Conservation (phyloP, 1,140 invertebrate species). For the Drosophila guanche region DNA sequence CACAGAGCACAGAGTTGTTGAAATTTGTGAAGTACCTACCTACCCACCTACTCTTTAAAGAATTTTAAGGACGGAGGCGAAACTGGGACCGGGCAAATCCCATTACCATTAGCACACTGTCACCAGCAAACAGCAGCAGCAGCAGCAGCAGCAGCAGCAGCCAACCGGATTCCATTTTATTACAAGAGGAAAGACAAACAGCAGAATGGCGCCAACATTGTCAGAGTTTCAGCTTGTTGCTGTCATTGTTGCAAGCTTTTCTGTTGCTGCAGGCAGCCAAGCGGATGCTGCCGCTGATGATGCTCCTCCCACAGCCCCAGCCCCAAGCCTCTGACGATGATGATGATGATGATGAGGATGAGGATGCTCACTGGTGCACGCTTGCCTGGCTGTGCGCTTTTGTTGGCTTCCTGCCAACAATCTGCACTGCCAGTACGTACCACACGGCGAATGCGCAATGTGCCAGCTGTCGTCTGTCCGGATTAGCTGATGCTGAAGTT, state of each 20-base stretch:
- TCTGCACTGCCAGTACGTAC: conserved; percentile 54
- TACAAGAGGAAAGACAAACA: conserved; percentile 80
- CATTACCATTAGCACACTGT: conserved; percentile 64
- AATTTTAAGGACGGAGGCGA: conserved; percentile 36
- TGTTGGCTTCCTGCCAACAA: conserved; percentile 75
- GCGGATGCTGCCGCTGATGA: conserved; percentile 44
- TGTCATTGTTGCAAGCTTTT: conserved; percentile 24
- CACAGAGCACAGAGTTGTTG: conserved; percentile 28
- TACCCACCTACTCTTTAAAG: conserved; percentile 65
- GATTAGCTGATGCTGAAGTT: conserved; percentile 59
- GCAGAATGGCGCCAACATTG: conserved; percentile 79
- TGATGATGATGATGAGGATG: conserved; percentile 29
- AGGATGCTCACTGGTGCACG: conserved; percentile 43
- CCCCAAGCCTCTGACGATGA: neutral
- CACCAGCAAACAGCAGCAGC: conserved; percentile 17
- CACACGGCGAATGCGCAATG: conserved; percentile 72
- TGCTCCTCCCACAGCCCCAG: conserved; percentile 4
- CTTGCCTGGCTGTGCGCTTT: conserved; percentile 8
- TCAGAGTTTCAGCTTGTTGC: conserved; percentile 64
- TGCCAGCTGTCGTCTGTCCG: conserved; percentile 50
- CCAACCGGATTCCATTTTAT: conserved; percentile 76
- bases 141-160: conserved; percentile 30
- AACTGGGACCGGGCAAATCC: conserved; percentile 32
- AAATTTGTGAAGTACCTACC: conserved; percentile 57
- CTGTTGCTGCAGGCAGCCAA: conserved; percentile 50